Evolutionary conservation across 2,113 vertebrate genomes (phyloP), one percentile per base, ranked within the genome.

Genomic region (Lophotis ruficrista): DNA sequence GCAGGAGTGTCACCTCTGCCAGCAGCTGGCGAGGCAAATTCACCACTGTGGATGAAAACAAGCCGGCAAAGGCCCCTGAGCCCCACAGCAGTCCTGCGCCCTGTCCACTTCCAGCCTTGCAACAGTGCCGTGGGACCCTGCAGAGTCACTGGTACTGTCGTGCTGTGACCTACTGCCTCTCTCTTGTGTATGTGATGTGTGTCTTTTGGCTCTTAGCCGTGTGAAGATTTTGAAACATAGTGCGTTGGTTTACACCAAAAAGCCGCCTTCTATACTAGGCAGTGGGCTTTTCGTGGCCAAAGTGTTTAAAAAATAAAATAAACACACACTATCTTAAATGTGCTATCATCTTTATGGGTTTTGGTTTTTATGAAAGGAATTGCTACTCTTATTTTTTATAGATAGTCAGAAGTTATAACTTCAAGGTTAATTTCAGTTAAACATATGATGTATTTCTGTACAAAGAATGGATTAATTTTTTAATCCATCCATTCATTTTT

Each of bases 91-190:
- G 33, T 37, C 33, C 85, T 54, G 28, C 2, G 19, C 56, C 48
- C 43, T 43, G 25, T 37, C 53, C 48, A 14, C 50, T 16, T 41
- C 38, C 70, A 30, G 41, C 30, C 60, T 17, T 12, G 14, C 3
- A 13, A 17, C 0, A 0, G 45, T 17, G 24, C 30, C 2, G 28
- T 7, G 76, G 37, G 30, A 23, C 82, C 48, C 73, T 33, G 41
- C 0, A 0, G 75, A 58, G 73, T 50, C 41, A 1, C 15, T 9
- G 82, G 4, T 7, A 2, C 66, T 48, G 35, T 43, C 83, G 1
- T 1, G 0, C 9, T 41, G 79, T 65, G 14, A 17, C 80, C 54
- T 68, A 2, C 61, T 64, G 70, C 75, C 47, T n/a, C 38, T 61
- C 37, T 31, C 18, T 37, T 12, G 1, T 1, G 2, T 17, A 3